These are phyloP conservation scores for Vanessa tameamea DNA, from an alignment of 1,140 invertebrate genomes.

Conservation along the genomic window DNA sequence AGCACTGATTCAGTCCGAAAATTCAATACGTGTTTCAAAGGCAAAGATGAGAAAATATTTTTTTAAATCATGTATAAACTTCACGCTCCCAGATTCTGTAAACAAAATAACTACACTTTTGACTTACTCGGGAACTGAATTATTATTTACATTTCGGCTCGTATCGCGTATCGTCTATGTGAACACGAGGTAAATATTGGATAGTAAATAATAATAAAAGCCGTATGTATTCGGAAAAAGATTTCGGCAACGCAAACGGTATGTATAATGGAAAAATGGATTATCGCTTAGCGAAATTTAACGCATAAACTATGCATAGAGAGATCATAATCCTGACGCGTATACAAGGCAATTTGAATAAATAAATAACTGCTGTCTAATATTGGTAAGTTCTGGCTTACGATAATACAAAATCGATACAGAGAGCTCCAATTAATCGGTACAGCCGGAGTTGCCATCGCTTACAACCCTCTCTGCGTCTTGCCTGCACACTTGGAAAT, in stretches of 20 bases:
- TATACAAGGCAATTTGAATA: conserved; percentile 55
- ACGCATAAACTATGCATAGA: conserved; percentile 50
- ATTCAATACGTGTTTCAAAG: conserved; percentile 25
- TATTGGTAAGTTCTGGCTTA: conserved; percentile 65
- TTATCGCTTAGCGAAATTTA: conserved; percentile 39
- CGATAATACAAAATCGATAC: conserved; percentile 76
- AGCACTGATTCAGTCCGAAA: conserved; percentile 14
- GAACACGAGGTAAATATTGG: conserved; percentile 31
- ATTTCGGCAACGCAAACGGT: conserved; percentile 34
- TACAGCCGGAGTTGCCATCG: conserved; percentile 49
- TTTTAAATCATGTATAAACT: conserved; percentile 24
- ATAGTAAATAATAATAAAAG: conserved; percentile 34
- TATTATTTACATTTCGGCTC: conserved; percentile 34
- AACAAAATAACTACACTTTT: conserved; percentile 30
- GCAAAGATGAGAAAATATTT: conserved; percentile 24
- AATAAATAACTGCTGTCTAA: conserved; percentile 58
- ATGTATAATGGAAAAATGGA: conserved; percentile 48
- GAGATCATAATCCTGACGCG: conserved; percentile 39
- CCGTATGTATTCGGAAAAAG: conserved; percentile 18
- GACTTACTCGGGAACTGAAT: conserved; percentile 27
- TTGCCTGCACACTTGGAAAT: conserved; percentile 35
- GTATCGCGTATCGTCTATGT: conserved; percentile 29
- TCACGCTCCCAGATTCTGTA: conserved; percentile 30
- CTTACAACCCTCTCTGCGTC: conserved; percentile 39
- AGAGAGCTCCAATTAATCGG: conserved; percentile 70